Evolutionary conservation across 2,113 vertebrate species (phyloP), one percentile per base, ranked within the genome.

Genomic region (Coregonus clupeaformis): DNA sequence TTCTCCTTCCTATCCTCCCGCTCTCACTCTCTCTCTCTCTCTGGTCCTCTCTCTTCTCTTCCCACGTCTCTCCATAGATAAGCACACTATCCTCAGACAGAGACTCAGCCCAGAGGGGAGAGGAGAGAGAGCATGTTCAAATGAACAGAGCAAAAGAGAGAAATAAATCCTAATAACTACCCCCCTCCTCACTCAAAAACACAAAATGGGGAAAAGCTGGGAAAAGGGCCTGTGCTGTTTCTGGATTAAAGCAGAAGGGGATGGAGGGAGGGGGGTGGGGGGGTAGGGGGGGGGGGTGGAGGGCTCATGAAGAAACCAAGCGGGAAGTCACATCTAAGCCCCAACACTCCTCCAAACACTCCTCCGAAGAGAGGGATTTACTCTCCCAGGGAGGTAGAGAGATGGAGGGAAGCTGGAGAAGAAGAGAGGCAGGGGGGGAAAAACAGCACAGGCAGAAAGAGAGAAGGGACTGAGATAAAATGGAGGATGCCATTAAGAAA

Each of bases 331-430:
- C 83, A 90, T 93, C 89, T 91, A 88, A 93, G 91, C 85, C 82
- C 73, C 74, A 81, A 76, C 84, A 87, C 89, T 91, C 88, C 86
- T 91, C 89, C 87, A 88, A 85, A 77, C 79, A 82, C 90, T 89
- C 85, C 89, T 90, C 89, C 87, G 87, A 92, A 92, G 92, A 90
- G 90, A 83, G 77, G 91, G 91, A 92, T 92, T 92, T 92, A 86
- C 82, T 84, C 90, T 85, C 91, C 84, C 83, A 88, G 11, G 88
- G 91, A 88, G 89, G 88, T 75, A 83, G 76, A 84, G 71, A 78
- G 84, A 85, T 62, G 81, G 84, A 85, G 63, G 82, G 80, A 84
- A 83, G 77, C 32, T 49, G 29, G 16, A 36, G 62, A 27, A 42
- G 36, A 42, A 57, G 80, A 74, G 81, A 81, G 82, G 77, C 80